A percentile compares a stretch with the other conserved stretches of the same genome.
Evolutionary conservation across 2,797 vertebrate genomes (phyloP).

Genomic region (Phyllotis vaccarum): DNA sequence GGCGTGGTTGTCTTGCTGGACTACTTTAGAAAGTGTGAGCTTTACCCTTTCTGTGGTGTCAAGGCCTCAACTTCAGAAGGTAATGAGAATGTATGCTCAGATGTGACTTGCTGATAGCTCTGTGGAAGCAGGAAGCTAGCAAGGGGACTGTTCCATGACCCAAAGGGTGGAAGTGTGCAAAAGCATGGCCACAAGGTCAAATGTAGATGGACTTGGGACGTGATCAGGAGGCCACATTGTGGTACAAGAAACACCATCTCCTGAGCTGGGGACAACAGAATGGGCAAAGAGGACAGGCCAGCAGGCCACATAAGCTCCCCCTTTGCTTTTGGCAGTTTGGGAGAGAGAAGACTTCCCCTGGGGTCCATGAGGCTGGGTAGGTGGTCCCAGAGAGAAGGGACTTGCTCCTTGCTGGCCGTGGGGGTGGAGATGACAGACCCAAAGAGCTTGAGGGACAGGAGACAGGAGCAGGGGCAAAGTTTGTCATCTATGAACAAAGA

Average conservation of each 20-base stretch:
- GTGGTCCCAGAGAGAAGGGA: not conserved
- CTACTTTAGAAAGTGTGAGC: not conserved
- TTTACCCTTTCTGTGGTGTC: not conserved
- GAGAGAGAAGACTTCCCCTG: not conserved
- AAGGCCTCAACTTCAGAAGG: not conserved
- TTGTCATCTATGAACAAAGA: too few relatives aligned
- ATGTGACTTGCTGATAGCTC: not conserved
- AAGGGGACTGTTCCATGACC: not conserved
- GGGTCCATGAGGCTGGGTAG: not conserved
- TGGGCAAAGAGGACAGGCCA: not conserved
- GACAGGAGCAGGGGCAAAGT: not conserved
- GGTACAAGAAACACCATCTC: not conserved
- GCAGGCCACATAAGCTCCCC: not conserved
- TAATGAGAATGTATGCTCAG: not conserved
- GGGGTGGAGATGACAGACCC: not conserved
- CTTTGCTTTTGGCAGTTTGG: not conserved
- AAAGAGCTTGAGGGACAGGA: not conserved
- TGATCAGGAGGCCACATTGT: not conserved
- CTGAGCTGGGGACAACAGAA: not conserved
- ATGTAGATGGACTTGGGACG: not conserved
- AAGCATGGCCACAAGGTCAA: not conserved
- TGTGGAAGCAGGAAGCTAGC: not conserved
- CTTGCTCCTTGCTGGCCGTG: not conserved
- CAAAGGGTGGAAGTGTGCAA: not conserved
- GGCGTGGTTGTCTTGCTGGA: accelerated